Conservation (phyloP, 2,888 invertebrate species). For the Caprella mutica region DNA sequence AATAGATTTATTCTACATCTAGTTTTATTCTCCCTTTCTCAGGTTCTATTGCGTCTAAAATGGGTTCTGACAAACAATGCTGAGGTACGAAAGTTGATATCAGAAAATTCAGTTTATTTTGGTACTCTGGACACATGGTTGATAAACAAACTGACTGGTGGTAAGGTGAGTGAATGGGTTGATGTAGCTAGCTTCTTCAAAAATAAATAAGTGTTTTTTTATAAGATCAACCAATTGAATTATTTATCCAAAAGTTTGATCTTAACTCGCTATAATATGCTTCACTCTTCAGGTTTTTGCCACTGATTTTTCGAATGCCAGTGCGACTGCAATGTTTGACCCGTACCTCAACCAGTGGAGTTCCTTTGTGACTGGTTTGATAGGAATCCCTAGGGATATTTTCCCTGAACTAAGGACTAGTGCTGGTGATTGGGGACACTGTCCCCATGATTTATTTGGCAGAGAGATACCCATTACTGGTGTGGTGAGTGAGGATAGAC, state of each 20-base stretch:
- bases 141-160: slow-evolving; percentile 44
- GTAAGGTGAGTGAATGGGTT: slow-evolving; percentile 36
- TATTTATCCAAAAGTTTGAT: too few species aligned
- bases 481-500: slow-evolving; percentile 60
- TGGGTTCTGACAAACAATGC: slow-evolving; percentile 65
- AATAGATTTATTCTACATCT: too few species aligned
- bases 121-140: slow-evolving; percentile 91
- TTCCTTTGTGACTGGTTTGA: slow-evolving; percentile 57
- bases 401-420: slow-evolving; percentile 72
- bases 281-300: slow-evolving; percentile 50
- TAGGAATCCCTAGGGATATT: slow-evolving; percentile 56
- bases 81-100: slow-evolving; percentile 47
- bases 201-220: too few species aligned
- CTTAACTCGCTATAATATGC: too few species aligned
- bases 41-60: slow-evolving; percentile 43
- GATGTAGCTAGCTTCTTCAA: too few species aligned
- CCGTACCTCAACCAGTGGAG: slow-evolving; percentile 84
- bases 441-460: slow-evolving; percentile 58
- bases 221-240: too few species aligned
- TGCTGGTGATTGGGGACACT: slow-evolving; percentile 59
- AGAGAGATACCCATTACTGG: slow-evolving; percentile 62
- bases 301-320: slow-evolving; percentile 80
- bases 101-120: slow-evolving; percentile 42
- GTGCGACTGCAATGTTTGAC: slow-evolving; percentile 85
- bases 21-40: background rate